Conservation (phyloP, 2,113 vertebrate species). For the Andinoacara biseriatus region DNA sequence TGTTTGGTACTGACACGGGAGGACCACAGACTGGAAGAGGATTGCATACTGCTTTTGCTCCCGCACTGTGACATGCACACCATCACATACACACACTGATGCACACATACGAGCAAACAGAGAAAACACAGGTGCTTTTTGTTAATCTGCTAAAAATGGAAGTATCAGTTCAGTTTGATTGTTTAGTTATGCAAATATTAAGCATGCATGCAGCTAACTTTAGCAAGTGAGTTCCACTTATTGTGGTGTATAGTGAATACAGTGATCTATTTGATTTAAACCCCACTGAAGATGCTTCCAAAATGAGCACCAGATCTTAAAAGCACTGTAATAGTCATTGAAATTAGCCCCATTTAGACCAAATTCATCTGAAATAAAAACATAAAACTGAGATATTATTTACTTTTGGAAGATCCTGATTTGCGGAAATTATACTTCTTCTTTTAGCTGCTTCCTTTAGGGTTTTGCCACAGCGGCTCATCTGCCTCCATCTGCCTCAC, state of each 20-base stretch:
- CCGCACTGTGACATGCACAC: conserved; percentile 87
- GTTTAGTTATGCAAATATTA: conserved; percentile 2
- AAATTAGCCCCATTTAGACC: background rate
- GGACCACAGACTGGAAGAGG: conserved; percentile 94
- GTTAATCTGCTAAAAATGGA: background rate
- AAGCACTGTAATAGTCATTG: background rate
- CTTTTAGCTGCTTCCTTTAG: too few relatives aligned
- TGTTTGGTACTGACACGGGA: conserved; percentile 93
- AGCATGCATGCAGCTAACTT: background rate
- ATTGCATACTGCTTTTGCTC: conserved; percentile 90
- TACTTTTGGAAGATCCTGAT: background rate
- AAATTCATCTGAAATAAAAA: background rate
- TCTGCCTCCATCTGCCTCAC: too few relatives aligned
- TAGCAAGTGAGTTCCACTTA: background rate
- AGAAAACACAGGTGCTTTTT: background rate
- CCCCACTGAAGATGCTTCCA: background rate
- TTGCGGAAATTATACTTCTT: background rate
- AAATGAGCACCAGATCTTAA: background rate
- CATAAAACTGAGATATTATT: background rate
- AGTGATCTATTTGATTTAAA: too few relatives aligned
- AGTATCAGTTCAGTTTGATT: background rate
- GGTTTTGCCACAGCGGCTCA: too few relatives aligned
- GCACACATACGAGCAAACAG: conserved; percentile 47
- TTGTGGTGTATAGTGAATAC: too few relatives aligned
- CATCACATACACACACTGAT: conserved; percentile 80